Conservation (phyloP, 2,797 vertebrate genomes). For the Prionace glauca region DNA sequence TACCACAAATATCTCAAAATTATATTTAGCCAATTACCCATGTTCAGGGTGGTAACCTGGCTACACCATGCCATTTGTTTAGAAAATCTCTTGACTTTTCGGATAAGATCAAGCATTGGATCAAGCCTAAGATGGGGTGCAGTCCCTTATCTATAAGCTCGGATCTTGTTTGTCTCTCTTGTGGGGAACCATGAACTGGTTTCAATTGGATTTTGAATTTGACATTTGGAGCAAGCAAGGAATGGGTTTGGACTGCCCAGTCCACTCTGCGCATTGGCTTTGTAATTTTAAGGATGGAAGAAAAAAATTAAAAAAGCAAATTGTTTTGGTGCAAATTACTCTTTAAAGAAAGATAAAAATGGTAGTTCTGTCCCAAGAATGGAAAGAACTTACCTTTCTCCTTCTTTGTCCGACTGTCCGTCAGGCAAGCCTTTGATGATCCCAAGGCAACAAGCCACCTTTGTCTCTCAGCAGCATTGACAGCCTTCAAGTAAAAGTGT, state of each 20-base stretch:
- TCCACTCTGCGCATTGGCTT: too few relatives aligned
- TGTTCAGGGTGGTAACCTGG: background rate
- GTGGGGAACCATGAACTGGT: too few relatives aligned
- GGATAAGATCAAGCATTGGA: too few relatives aligned
- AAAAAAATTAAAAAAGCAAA: background rate
- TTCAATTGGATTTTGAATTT: too few relatives aligned
- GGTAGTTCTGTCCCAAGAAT: background rate
- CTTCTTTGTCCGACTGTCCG: slow-evolving; percentile 88
- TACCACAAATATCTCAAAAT: background rate
- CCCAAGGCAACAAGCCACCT: slow-evolving; percentile 95
- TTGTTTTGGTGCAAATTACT: background rate
- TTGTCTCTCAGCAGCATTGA: slow-evolving; percentile 90
- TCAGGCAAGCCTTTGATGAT: slow-evolving; percentile 93
- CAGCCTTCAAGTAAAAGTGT: slow-evolving; percentile 93
- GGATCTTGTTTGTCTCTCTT: too few relatives aligned
- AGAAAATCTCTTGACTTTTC: too few relatives aligned
- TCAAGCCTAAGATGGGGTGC: too few relatives aligned
- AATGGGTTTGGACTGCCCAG: too few relatives aligned
- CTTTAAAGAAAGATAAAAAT: background rate
- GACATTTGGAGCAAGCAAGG: too few relatives aligned
- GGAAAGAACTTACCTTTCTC: slow-evolving; percentile 74
- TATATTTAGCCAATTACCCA: background rate
- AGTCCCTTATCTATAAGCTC: too few relatives aligned
- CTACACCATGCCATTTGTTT: too few relatives aligned
- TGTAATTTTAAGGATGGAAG: too few relatives aligned